Evolutionary conservation across 1,140 invertebrate genomes (phyloP), one percentile per base, ranked within the genome.

Genomic region (Drosophila prosaltans): DNA sequence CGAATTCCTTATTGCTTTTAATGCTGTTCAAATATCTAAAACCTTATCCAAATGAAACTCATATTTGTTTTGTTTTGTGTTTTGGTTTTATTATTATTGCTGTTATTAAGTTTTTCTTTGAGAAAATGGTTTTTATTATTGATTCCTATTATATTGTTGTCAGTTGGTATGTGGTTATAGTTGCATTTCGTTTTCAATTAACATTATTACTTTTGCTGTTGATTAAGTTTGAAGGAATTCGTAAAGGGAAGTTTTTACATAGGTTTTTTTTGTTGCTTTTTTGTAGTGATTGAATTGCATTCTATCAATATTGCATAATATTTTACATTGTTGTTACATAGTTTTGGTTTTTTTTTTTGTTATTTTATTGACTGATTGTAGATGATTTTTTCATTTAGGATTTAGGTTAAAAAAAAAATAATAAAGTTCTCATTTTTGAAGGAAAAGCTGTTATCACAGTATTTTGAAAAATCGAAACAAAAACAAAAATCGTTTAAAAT

Each of bases 381-480:
- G 74, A 77, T 74, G 61, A 70, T 65, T 65, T 26, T 45, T 36
- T 45, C 43, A 21, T 69, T 76, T 16, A 51, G 58, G 40, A 16
- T 10, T 66, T 43, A 55, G 48, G 21, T 54, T 28, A 51, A 32
- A 16, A 16, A 16, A 16, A 16, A 16, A 16, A 16, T 16, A 16
- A 24, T 11, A n/a, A 51, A 59, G 41, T 26, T 51, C 2, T 21
- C 3, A 26, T 67, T n/a, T 67, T 45, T 45, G 61, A 79, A 24
- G 9, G 21, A 74, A 88, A 80, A 89, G 80, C 84, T 89, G 84
- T 84, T 88, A 88, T 88, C 83, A 88, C 83, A 88, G 83, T 89
- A 78, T 73, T 89, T 88, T 84, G 59, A 62, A 70, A 76, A 60
- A 61, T 69, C 62, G 77, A 54, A 16, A 30, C n/a, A 62, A 68